Conservation (phyloP, 2,888 invertebrate species). For the Buathra laborator region DNA sequence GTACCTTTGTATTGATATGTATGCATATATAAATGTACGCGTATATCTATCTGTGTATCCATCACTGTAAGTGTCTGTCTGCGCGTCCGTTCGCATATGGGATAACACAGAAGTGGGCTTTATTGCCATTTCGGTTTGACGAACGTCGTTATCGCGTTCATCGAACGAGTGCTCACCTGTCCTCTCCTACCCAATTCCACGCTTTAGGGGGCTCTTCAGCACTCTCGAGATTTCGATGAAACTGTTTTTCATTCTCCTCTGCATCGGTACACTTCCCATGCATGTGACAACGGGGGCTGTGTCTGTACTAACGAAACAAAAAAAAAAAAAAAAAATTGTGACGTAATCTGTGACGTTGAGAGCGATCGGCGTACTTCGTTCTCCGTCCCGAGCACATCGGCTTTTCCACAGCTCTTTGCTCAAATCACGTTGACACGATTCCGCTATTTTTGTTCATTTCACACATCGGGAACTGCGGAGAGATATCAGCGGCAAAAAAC, state of each 20-base stretch:
- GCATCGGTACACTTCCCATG: neutral
- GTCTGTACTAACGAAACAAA: neutral
- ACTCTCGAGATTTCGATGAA: constrained; percentile 47
- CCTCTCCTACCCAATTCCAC: neutral
- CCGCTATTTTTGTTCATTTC: constrained; percentile 66
- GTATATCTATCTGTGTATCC: neutral
- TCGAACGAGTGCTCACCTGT: constrained; percentile 24
- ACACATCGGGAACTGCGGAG: constrained; percentile 60
- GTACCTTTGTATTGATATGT: neutral
- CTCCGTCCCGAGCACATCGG: constrained; percentile 49
- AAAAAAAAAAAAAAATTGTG: constrained; percentile 13
- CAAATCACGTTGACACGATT: constrained; percentile 66
- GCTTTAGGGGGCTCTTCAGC: constrained; percentile 1
- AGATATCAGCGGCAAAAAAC: constrained; percentile 12
- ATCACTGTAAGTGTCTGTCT: constrained; percentile 8
- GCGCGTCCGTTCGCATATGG: constrained; percentile 5
- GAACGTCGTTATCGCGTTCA: constrained; percentile 37
- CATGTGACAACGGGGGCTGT: neutral
- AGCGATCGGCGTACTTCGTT: neutral
- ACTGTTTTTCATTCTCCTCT: constrained; percentile 39
- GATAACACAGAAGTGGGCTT: constrained; percentile 25
- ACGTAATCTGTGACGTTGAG: constrained; percentile 24
- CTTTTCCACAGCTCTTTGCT: constrained; percentile 59
- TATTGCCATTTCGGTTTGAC: constrained; percentile 52
- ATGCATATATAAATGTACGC: neutral